phyloP scores from a whole-genome alignment of 2,797 vertebrate species.

The Trachurus trachurus region DNA sequence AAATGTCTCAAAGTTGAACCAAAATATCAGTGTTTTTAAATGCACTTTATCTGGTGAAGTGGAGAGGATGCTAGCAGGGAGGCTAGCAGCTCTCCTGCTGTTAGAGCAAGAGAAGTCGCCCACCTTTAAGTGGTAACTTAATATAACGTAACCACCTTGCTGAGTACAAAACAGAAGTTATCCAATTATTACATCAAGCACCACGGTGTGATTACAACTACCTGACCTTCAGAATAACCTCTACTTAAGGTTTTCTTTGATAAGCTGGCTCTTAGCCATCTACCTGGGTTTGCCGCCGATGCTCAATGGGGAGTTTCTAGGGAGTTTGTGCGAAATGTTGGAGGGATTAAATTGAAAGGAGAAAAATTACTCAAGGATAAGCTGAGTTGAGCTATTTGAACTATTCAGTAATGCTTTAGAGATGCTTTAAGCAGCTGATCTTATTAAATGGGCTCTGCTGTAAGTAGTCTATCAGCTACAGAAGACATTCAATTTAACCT shows the following conservation, averaged over 20 bases:
- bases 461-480: slow-evolving; percentile 67
- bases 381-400: slow-evolving; percentile 71
- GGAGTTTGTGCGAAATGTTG: slow-evolving; percentile 50
- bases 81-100: too few species aligned
- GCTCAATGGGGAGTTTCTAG: slow-evolving; percentile 47
- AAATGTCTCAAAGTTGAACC: too few species aligned
- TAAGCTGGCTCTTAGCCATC: slow-evolving; percentile 40
- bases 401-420: slow-evolving; percentile 70
- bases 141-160: slow-evolving; percentile 18
- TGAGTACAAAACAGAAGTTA: background rate
- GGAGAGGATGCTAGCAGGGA: too few species aligned
- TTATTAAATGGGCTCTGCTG: slow-evolving; percentile 72
- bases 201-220: background rate
- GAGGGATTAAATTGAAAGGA: slow-evolving; percentile 62
- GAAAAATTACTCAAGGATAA: slow-evolving; percentile 68
- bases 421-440: slow-evolving; percentile 73
- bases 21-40: too few species aligned
- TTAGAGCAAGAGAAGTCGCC: too few species aligned
- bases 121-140: background rate
- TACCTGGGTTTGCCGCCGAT: slow-evolving; percentile 39
- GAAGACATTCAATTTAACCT: slow-evolving; percentile 73
- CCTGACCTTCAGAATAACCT: slow-evolving; percentile 37
- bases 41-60: too few species aligned
- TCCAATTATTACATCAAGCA: slow-evolving; percentile 8
- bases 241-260: slow-evolving; percentile 40